phyloP scores from a whole-genome alignment of 2,113 vertebrate species.

The Tragulus kanchil region DNA sequence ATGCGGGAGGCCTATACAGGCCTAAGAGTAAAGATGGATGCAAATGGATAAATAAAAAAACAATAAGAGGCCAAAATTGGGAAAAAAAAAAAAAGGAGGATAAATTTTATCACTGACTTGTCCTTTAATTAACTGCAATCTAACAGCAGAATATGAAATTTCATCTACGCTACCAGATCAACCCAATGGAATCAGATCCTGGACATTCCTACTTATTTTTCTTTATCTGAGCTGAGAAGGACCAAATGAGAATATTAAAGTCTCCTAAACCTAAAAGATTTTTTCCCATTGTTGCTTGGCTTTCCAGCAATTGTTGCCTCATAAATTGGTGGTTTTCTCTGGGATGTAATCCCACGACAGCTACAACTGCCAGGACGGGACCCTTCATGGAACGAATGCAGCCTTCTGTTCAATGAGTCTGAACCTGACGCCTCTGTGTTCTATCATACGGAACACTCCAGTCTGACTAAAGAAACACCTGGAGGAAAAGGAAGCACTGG shows the following conservation, averaged over 20 bases:
- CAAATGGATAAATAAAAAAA: too few relatives aligned
- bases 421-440: background rate
- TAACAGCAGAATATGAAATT: background rate
- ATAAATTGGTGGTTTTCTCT: background rate
- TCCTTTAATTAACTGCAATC: background rate
- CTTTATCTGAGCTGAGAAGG: background rate
- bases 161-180: background rate
- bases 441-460: background rate
- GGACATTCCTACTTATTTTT: background rate
- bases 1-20: too few relatives aligned
- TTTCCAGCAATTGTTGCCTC: background rate
- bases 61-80: too few relatives aligned
- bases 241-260: background rate
- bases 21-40: too few relatives aligned
- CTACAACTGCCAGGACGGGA: background rate
- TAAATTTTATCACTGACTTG: background rate
- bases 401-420: background rate
- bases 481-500: background rate
- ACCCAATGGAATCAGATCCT: background rate
- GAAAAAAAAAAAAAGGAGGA: background rate
- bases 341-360: background rate
- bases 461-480: background rate
- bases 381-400: background rate
- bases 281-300: background rate
- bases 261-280: background rate